Percentiles rank a stretch among this genome's conserved stretches.
phyloP scores from a whole-genome alignment of 1,140 invertebrate genomes.

The Drosophila melanica region DNA sequence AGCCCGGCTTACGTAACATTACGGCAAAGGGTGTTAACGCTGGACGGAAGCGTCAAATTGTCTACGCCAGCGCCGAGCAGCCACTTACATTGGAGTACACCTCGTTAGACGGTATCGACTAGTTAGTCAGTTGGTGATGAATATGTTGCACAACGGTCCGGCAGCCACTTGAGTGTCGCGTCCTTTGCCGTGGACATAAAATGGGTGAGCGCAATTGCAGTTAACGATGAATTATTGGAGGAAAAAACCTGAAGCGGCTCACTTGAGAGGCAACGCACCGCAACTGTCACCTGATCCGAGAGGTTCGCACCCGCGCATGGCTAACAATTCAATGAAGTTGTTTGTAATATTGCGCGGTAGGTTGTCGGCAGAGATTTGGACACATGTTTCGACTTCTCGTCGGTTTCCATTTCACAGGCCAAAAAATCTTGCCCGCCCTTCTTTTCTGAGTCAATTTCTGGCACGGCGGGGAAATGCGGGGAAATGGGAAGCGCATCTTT shows the following conservation, averaged over 20 bases:
- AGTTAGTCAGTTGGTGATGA: slow-evolving; percentile 48
- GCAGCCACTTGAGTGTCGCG: slow-evolving; percentile 58
- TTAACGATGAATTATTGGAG: slow-evolving; percentile 81
- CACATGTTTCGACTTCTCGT: slow-evolving; percentile 58
- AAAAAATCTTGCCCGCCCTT: slow-evolving; percentile 13
- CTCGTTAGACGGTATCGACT: slow-evolving; percentile 42
- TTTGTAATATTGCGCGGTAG: slow-evolving; percentile 52
- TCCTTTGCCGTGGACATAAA: slow-evolving; percentile 59
- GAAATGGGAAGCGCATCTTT: slow-evolving; percentile 56
- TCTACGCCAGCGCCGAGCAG: slow-evolving; percentile 61
- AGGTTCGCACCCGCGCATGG: slow-evolving; percentile 60
- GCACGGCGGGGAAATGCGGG: too few relatives aligned
- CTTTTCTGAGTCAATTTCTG: neutral
- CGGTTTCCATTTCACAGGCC: slow-evolving; percentile 53
- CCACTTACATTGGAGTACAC: slow-evolving; percentile 28
- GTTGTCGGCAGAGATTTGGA: slow-evolving; percentile 28
- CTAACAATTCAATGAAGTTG: slow-evolving; percentile 46
- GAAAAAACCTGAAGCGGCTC: slow-evolving; percentile 70
- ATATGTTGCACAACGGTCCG: slow-evolving; percentile 42
- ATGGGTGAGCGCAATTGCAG: slow-evolving; percentile 72
- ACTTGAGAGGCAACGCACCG: slow-evolving; percentile 77
- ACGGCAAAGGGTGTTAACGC: slow-evolving; percentile 56
- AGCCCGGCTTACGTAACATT: slow-evolving; percentile 51
- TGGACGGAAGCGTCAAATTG: slow-evolving; percentile 81
- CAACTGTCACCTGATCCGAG: slow-evolving; percentile 78